These are phyloP conservation scores for Drosophila limbata DNA, from an alignment of 2,888 invertebrate species.

Conservation along the genomic window DNA sequence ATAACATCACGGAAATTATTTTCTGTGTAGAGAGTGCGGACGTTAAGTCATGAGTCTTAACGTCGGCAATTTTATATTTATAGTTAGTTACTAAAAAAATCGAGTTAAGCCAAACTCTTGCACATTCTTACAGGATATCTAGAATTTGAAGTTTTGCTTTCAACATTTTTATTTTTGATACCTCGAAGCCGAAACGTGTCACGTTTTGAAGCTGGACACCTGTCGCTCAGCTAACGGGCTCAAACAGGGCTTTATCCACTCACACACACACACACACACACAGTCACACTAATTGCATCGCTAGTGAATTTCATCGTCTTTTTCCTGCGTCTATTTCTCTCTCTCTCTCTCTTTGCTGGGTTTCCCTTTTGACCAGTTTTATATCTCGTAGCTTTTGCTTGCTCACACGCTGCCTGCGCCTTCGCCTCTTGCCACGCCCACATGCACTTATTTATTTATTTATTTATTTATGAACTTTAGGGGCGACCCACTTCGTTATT, in stretches of 20 bases:
- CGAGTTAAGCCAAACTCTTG: no score
- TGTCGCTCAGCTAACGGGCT: slow-evolving; percentile 13
- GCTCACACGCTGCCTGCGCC: neutral
- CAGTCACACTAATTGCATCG: slow-evolving; percentile 70
- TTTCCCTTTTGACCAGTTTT: neutral
- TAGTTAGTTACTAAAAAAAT: no score
- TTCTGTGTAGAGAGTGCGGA: no score
- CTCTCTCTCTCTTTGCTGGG: neutral
- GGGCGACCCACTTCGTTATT: slow-evolving; percentile 59
- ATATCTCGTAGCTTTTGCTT: slow-evolving; percentile 5
- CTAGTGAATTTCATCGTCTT: slow-evolving; percentile 56
- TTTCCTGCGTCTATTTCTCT: slow-evolving; percentile 1
- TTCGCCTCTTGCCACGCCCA: slow-evolving; percentile 30
- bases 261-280: slow-evolving; percentile 4
- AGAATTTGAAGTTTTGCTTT: neutral
- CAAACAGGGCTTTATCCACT: slow-evolving; percentile 12
- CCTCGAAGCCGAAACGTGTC: neutral
- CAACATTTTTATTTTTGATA: neutral
- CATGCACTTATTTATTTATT: slow-evolving; percentile 50
- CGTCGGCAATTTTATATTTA: no score
- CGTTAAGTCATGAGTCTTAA: no score
- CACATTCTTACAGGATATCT: slow-evolving; percentile 8
- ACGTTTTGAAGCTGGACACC: slow-evolving; percentile 16
- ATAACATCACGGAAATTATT: no score
- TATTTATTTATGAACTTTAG: slow-evolving; percentile 60